Percentiles rank a stretch among this genome's conserved stretches.
These are phyloP conservation scores for Bombylius major DNA, from an alignment of 2,888 invertebrate species.

Conservation along the genomic window DNA sequence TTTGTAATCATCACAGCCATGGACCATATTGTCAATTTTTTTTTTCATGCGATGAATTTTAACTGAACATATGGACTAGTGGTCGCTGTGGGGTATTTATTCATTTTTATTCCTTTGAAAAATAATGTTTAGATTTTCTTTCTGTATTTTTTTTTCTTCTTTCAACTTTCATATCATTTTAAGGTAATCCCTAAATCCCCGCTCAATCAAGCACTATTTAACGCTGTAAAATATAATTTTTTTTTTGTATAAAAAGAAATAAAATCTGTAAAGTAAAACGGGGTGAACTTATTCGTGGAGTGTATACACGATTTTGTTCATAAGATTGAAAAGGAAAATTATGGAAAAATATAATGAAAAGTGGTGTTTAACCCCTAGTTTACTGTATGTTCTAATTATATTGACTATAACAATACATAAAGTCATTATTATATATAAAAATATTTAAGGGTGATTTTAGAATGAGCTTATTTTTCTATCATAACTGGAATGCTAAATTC, in stretches of 20 bases:
- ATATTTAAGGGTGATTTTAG: no score
- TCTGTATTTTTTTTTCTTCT: not conserved
- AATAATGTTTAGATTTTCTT: not conserved
- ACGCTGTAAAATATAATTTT: not conserved
- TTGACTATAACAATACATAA: no score
- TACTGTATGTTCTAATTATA: no score
- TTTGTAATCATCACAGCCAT: conserved; percentile 5
- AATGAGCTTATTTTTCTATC: no score
- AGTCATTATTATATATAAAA: no score
- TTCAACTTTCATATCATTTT: not conserved
- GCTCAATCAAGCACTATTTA: conserved; percentile 7
- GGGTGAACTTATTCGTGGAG: not conserved
- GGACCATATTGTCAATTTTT: conserved; percentile 18
- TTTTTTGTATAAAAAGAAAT: no score
- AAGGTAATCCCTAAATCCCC: conserved; percentile 4
- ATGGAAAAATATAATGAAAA: no score
- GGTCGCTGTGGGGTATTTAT: conserved; percentile 17
- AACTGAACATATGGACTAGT: conserved; percentile 24
- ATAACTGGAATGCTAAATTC: not conserved
- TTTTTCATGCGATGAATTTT: conserved; percentile 16
- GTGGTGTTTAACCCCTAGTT: no score
- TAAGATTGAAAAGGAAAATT: no score
- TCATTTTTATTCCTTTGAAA: not conserved
- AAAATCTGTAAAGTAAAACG: not conserved
- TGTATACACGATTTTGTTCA: no score